These are phyloP conservation scores for Stenolophus ochropezus DNA, from an alignment of 2,888 invertebrate genomes.

Conservation along the genomic window DNA sequence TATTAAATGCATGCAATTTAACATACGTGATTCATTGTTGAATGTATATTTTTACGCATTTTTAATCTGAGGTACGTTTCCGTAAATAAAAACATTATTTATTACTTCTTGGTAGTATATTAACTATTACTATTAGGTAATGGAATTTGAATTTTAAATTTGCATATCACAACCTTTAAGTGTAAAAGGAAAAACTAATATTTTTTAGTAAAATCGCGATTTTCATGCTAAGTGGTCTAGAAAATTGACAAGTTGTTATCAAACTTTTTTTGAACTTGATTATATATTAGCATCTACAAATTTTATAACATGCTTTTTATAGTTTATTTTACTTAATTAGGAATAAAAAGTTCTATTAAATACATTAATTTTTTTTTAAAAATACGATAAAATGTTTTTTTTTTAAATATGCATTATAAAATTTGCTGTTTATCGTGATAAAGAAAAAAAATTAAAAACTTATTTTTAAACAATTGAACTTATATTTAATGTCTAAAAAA, in stretches of 20 bases:
- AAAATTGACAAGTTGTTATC: neutral
- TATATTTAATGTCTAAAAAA: no score
- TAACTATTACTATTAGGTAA: neutral
- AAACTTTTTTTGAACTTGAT: neutral
- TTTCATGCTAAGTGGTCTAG: constrained; percentile 25
- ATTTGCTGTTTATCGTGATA: no score
- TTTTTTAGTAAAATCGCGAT: neutral
- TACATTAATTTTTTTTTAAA: no score
- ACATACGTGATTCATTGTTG: constrained; percentile 16
- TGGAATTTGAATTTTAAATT: constrained; percentile 11
- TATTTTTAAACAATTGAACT: no score
- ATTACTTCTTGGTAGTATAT: neutral
- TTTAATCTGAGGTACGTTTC: neutral
- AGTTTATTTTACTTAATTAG: neutral
- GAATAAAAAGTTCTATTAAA: no score
- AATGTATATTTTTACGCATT: neutral
- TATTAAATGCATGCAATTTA: constrained; percentile 30
- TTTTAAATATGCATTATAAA: no score
- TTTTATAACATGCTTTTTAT: neutral
- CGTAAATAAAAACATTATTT: constrained; percentile 10
- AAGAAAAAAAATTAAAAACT: no score
- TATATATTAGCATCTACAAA: neutral
- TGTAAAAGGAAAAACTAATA: neutral
- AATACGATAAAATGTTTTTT: no score
- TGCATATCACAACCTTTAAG: constrained; percentile 14